These are phyloP conservation scores for Onthophagus taurus DNA, from an alignment of 1,140 invertebrate species.

Conservation along the genomic window DNA sequence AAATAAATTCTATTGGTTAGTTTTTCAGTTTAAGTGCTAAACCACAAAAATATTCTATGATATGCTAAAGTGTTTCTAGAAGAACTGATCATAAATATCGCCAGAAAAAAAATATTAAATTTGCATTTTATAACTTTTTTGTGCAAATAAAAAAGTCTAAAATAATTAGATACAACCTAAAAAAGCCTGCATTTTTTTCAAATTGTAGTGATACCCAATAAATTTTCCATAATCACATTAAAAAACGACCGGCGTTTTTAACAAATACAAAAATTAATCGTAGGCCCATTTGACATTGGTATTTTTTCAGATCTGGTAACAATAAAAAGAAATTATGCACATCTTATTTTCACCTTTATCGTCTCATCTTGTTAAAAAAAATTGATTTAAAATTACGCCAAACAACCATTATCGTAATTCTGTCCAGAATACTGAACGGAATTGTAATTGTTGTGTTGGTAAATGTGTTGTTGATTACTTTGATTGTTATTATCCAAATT, in stretches of 20 bases:
- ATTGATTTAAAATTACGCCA: constrained; percentile 26
- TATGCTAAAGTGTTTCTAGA: no score
- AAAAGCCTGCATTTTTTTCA: neutral
- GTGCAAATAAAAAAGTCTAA: constrained; percentile 9
- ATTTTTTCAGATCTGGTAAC: constrained; percentile 33
- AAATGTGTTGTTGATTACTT: constrained; percentile 29
- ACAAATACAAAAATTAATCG: constrained; percentile 3
- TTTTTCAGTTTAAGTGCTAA: no score
- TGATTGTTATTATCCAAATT: constrained; percentile 28
- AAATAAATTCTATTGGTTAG: no score
- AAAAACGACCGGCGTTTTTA: constrained; percentile 1
- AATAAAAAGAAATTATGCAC: constrained; percentile 9
- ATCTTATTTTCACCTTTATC: neutral
- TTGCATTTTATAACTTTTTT: no score
- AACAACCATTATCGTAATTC: constrained; percentile 37
- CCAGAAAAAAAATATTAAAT: no score
- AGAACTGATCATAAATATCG: no score
- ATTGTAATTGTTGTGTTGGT: constrained; percentile 27
- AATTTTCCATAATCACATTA: constrained; percentile 9
- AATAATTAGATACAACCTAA: constrained; percentile 4
- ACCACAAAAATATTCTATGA: no score
- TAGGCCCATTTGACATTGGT: constrained; percentile 16
- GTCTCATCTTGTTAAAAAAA: neutral
- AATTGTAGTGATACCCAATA: no score
- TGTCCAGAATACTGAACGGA: no score